Evolutionary conservation across 1,140 invertebrate species (phyloP), one percentile per base, ranked within the genome.

Genomic region (Hetaerina americana): DNA sequence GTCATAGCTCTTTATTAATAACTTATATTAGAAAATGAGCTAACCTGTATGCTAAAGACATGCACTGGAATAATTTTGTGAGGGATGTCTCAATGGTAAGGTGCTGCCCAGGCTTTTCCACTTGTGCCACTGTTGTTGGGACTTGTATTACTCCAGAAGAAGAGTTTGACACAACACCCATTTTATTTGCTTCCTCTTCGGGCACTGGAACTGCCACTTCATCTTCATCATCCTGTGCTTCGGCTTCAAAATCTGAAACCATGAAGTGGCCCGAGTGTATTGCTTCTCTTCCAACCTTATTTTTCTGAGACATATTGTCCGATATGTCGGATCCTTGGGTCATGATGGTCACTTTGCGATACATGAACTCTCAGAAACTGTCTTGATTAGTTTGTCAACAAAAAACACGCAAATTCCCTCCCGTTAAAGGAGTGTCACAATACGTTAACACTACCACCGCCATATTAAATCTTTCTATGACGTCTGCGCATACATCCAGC

Each of bases 231-330:
- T 95, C 93, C 79, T 94, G 92, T 26, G 88, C 91, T 80, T 95
- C 92, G 28, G 93, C 92, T 81, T 97, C 95, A 82, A 98, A 96
- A 80, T 95, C 89, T 67, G 94, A 97, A 57, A 98, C 90, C 96
- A 98, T 98, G 82, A 98, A 98, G 81, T 98, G 96, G 25, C 96
- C 96, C 76, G 95, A 97, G 81, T 98, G 96, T 77, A 98, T 98
- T 0, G 90, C 88, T 80, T 96, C 94, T 25, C 81, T 82, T 27
- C 74, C 76, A 27, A 68, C 27, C 57, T 74, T 74, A 27, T 73
- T 74, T 49, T 57, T 57, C 40, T 57, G 40, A 57, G 73, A 72
- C 31, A 69, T 71, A 49, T 66, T 72, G 31, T 70, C 69, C 28
- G 66, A 67, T 68, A 68, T 67, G 68, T 69, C 66, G 25, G 72